Conservation (phyloP, 35 echinoderm and acorn worm species). For the Eucidaris tribuloides region DNA sequence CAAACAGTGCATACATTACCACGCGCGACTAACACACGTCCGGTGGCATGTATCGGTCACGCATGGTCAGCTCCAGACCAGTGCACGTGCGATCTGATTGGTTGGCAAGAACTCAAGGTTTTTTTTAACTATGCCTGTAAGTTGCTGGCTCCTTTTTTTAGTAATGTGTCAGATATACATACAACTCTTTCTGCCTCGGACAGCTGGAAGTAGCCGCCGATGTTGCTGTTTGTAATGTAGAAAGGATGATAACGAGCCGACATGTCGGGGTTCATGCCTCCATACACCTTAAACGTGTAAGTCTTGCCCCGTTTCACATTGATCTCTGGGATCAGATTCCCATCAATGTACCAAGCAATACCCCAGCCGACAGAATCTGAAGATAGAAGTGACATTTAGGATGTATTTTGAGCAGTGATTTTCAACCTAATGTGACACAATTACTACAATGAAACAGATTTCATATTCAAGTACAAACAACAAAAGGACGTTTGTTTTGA, state of each 20-base stretch:
- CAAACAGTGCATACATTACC: too few species aligned
- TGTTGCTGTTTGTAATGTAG: conserved; percentile 59
- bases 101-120: too few species aligned
- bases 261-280: conserved; percentile 38
- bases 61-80: too few species aligned
- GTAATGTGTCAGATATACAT: background rate
- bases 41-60: too few species aligned
- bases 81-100: too few species aligned
- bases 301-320: conserved; percentile 43
- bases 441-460: too few species aligned
- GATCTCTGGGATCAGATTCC: conserved; percentile 58
- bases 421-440: too few species aligned
- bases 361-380: conserved; percentile 74
- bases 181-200: conserved; percentile 30
- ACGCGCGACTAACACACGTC: too few species aligned
- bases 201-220: conserved; percentile 53
- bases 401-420: background rate
- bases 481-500: too few species aligned
- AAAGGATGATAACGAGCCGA: conserved; percentile 76
- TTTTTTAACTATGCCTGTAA: too few species aligned
- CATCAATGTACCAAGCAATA: conserved; percentile 78
- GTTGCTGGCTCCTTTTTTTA: too few species aligned
- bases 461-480: too few species aligned
- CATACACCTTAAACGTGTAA: conserved; percentile 70
- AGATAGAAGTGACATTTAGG: background rate